A percentile compares a stretch with the other conserved stretches of the same genome.
These are phyloP conservation scores for Quiscalus mexicanus DNA, from an alignment of 2,113 vertebrate species.

Conservation along the genomic window DNA sequence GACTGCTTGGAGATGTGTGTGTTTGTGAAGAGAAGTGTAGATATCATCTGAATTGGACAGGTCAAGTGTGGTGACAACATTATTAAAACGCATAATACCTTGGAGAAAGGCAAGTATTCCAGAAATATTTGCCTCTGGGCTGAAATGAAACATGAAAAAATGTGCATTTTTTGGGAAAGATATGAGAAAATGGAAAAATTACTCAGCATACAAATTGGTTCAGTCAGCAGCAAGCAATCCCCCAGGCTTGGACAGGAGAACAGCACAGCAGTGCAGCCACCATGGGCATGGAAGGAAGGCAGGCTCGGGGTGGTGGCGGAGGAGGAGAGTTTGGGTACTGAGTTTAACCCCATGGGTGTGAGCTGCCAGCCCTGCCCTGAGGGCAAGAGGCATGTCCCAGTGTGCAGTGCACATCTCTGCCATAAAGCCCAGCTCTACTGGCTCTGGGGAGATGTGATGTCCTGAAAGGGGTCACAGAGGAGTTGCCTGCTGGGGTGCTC, in stretches of 20 bases:
- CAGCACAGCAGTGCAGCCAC: fast-evolving
- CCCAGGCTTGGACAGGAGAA: neutral
- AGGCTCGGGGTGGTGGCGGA: fast-evolving
- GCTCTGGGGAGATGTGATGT: fast-evolving
- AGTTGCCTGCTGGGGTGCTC: neutral
- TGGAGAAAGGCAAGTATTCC: constrained; percentile 53
- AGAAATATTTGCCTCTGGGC: constrained; percentile 63
- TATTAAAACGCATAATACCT: constrained; percentile 65
- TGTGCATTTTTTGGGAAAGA: constrained; percentile 33
- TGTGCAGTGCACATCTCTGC: neutral
- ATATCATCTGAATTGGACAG: constrained; percentile 71
- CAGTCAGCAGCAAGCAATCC: constrained; percentile 9
- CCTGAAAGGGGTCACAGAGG: neutral
- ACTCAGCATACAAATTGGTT: constrained; percentile 38
- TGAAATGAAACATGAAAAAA: constrained; percentile 62
- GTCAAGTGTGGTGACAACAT: constrained; percentile 65
- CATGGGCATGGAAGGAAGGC: fast-evolving
- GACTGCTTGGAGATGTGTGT: constrained; percentile 42
- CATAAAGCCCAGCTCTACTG: fast-evolving
- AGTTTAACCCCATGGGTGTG: neutral
- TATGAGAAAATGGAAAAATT: constrained; percentile 22
- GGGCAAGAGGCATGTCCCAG: neutral
- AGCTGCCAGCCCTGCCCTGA: neutral
- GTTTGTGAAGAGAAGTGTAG: constrained; percentile 50
- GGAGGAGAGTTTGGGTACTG: neutral